phyloP scores from a whole-genome alignment of 2,113 vertebrate genomes.

The Heterotis niloticus region DNA sequence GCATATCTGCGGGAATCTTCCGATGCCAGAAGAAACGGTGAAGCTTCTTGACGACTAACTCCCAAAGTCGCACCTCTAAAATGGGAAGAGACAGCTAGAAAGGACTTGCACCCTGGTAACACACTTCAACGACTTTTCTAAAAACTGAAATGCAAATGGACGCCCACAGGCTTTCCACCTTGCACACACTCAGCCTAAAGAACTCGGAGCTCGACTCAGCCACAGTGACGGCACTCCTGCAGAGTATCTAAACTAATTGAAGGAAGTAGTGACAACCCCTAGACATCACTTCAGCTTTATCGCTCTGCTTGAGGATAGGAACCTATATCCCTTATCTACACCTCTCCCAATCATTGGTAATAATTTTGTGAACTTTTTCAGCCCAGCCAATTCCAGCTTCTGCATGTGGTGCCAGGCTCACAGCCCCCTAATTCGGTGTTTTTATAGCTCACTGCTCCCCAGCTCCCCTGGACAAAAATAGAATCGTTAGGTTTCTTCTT shows the following conservation, averaged over 20 bases:
- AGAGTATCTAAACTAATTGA: constrained; percentile 19
- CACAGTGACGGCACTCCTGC: neutral
- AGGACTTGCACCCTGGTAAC: neutral
- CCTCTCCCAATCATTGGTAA: neutral
- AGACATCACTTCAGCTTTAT: neutral
- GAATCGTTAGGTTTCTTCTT: neutral
- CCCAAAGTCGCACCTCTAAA: neutral
- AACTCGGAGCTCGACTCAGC: neutral
- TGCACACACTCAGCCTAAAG: neutral
- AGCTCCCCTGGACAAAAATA: neutral
- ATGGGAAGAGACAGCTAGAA: neutral
- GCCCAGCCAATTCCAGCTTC: neutral
- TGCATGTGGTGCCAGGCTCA: neutral
- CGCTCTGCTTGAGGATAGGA: neutral
- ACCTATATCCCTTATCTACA: constrained; percentile 4
- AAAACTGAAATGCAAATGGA: constrained; percentile 21
- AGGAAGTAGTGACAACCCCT: neutral
- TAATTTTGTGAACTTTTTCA: constrained; percentile 18
- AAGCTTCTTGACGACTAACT: neutral
- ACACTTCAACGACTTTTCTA: neutral
- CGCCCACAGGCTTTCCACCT: neutral
- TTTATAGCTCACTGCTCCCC: neutral
- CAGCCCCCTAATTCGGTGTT: neutral
- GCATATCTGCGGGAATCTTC: neutral
- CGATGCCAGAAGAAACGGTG: neutral